These are phyloP conservation scores for Thamnaconus septentrionalis DNA, from an alignment of 2,113 vertebrate genomes.

Conservation along the genomic window DNA sequence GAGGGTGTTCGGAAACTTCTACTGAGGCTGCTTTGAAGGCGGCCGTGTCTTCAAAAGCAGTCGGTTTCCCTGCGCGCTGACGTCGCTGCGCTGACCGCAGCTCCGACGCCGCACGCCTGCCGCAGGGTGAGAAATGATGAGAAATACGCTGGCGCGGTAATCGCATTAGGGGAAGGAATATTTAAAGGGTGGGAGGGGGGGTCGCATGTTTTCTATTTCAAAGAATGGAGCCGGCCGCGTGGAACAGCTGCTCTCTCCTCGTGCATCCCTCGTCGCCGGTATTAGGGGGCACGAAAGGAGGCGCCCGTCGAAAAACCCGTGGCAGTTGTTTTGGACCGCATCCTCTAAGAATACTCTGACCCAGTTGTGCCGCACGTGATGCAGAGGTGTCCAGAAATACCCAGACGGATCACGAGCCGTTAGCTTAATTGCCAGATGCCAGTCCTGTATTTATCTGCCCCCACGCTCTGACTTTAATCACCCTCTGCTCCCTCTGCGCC, in stretches of 20 bases:
- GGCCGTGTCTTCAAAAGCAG: not conserved
- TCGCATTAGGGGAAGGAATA: conserved; percentile 35
- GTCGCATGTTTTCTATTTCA: conserved; percentile 42
- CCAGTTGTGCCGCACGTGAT: conserved; percentile 60
- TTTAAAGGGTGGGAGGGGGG: conserved; percentile 12
- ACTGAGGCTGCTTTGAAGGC: conserved; percentile 10
- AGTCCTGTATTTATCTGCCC: conserved; percentile 47
- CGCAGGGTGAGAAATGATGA: conserved; percentile 14
- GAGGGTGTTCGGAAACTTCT: conserved; percentile 24
- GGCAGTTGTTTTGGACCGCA: conserved; percentile 57
- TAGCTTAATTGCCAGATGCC: conserved; percentile 51
- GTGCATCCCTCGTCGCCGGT: not conserved
- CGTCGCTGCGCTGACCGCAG: conserved; percentile 19
- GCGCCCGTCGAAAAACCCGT: conserved; percentile 24
- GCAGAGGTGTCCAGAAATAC: conserved; percentile 53
- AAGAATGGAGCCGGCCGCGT: conserved; percentile 47
- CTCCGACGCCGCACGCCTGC: not conserved
- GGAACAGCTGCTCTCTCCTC: conserved; percentile 43
- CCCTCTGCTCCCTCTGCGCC: conserved; percentile 16
- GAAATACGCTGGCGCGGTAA: conserved; percentile 28
- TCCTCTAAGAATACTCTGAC: conserved; percentile 68
- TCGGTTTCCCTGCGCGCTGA: conserved; percentile 5
- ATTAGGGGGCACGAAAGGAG: conserved; percentile 25
- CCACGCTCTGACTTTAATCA: conserved; percentile 45
- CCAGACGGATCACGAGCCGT: conserved; percentile 45